These are phyloP conservation scores for Caenorhabditis parvicauda DNA, from an alignment of 2,888 invertebrate genomes.

Conservation along the genomic window DNA sequence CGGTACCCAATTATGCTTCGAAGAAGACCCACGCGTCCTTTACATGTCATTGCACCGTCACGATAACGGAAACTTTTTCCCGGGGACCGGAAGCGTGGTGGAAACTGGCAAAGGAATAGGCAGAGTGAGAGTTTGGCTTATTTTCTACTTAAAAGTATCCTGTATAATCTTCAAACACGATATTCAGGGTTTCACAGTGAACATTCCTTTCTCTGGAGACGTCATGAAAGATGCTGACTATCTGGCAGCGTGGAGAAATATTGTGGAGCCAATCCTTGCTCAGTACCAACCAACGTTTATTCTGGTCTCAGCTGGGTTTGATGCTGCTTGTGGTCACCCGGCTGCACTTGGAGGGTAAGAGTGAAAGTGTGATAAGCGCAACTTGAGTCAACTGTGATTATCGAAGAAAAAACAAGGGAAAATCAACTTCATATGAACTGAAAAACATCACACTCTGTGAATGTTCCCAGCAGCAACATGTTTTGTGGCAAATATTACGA, in stretches of 20 bases:
- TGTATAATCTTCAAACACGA: neutral
- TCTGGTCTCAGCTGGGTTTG: slow-evolving; percentile 95
- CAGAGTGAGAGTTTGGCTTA: slow-evolving; percentile 21
- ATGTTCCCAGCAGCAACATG: neutral
- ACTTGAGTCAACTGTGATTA: too few relatives aligned
- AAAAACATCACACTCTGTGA: too few relatives aligned
- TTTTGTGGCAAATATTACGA: slow-evolving; percentile 3
- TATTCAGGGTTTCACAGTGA: slow-evolving; percentile 82
- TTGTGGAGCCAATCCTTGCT: slow-evolving; percentile 92
- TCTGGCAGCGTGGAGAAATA: slow-evolving; percentile 81
- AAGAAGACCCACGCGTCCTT: slow-evolving; percentile 86
- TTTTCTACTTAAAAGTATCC: neutral
- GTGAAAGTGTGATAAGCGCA: too few relatives aligned
- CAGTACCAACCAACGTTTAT: slow-evolving; percentile 66
- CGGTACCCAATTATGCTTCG: slow-evolving; percentile 96
- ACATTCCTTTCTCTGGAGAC: slow-evolving; percentile 90
- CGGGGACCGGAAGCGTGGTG: slow-evolving; percentile 92
- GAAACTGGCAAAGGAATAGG: slow-evolving; percentile 69
- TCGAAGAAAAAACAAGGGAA: too few relatives aligned
- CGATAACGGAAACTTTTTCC: slow-evolving; percentile 94
- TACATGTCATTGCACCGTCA: slow-evolving; percentile 96
- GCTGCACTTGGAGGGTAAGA: slow-evolving; percentile 81
- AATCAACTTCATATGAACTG: too few relatives aligned
- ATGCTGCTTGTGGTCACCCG: slow-evolving; percentile 90
- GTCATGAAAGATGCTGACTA: slow-evolving; percentile 89